A percentile compares a stretch with the other conserved stretches of the same genome.
These are phyloP conservation scores for Nemurella pictetii DNA, from an alignment of 2,888 invertebrate species.

Conservation along the genomic window DNA sequence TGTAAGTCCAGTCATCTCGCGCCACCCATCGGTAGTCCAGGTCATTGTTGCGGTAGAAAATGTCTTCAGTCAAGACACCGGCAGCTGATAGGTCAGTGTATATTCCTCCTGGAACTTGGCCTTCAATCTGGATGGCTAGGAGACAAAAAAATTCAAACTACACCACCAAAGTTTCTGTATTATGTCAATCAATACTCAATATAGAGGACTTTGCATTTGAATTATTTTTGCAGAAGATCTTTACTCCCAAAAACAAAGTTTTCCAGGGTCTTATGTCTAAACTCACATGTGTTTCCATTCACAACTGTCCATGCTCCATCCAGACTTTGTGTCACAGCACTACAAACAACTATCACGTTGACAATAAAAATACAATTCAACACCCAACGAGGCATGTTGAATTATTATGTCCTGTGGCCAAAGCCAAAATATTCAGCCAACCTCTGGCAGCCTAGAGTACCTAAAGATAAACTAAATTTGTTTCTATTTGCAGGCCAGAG, in stretches of 20 bases:
- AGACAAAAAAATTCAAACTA: no score
- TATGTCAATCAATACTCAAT: no score
- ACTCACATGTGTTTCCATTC: conserved; percentile 16
- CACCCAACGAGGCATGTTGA: background rate
- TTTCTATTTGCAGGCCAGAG: no score
- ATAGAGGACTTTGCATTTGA: no score
- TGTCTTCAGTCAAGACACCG: conserved; percentile 60
- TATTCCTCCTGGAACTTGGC: conserved; percentile 75
- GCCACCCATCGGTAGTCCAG: conserved; percentile 80
- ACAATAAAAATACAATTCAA: background rate
- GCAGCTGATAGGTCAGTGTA: conserved; percentile 71
- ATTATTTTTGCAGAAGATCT: no score
- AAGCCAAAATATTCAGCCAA: background rate
- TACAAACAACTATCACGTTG: background rate
- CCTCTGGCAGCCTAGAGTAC: background rate
- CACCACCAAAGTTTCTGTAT: no score
- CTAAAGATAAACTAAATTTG: no score
- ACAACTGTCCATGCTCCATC: conserved; percentile 8
- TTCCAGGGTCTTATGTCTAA: no score
- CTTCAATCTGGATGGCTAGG: conserved; percentile 51
- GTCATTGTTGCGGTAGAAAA: conserved; percentile 76
- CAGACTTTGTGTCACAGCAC: conserved; percentile 8
- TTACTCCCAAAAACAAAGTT: no score
- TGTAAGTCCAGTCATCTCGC: conserved; percentile 77
- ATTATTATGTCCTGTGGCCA: background rate